Conservation (phyloP, 2,888 invertebrate species). For the Enoplolaimus lenunculus region DNA sequence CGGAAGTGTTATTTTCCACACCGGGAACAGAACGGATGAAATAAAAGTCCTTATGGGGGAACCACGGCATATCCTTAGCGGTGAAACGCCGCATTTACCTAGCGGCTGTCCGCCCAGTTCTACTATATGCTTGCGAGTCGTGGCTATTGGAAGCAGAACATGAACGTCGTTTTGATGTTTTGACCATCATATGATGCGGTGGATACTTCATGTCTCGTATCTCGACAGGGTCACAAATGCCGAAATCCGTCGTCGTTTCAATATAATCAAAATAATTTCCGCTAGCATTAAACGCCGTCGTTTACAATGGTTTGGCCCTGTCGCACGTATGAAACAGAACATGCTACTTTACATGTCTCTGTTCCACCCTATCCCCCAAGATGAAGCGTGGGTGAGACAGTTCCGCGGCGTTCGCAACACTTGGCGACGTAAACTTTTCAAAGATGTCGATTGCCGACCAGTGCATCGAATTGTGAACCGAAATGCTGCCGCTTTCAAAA, state of each 20-base stretch:
- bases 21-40: too few relatives aligned
- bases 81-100: too few relatives aligned
- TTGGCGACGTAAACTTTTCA: neutral
- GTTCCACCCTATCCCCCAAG: neutral
- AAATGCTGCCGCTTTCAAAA: neutral
- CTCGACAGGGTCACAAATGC: slow-evolving; percentile 6
- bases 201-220: neutral
- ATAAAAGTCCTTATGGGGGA: too few relatives aligned
- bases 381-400: neutral
- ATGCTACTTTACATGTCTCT: neutral
- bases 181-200: neutral
- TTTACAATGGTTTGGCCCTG: neutral
- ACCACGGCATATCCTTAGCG: too few relatives aligned
- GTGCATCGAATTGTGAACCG: neutral
- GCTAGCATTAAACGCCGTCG: neutral
- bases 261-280: too few relatives aligned
- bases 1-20: too few relatives aligned
- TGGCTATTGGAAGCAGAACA: slow-evolving; percentile 7
- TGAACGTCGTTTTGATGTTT: slow-evolving; percentile 1
- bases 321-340: neutral
- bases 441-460: neutral
- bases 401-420: neutral
- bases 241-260: slow-evolving; percentile 11
- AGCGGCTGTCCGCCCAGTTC: neutral
- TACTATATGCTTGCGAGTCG: neutral